These are phyloP conservation scores for Cyphomyrmex costatus DNA, from an alignment of 1,140 invertebrate species.

Conservation along the genomic window DNA sequence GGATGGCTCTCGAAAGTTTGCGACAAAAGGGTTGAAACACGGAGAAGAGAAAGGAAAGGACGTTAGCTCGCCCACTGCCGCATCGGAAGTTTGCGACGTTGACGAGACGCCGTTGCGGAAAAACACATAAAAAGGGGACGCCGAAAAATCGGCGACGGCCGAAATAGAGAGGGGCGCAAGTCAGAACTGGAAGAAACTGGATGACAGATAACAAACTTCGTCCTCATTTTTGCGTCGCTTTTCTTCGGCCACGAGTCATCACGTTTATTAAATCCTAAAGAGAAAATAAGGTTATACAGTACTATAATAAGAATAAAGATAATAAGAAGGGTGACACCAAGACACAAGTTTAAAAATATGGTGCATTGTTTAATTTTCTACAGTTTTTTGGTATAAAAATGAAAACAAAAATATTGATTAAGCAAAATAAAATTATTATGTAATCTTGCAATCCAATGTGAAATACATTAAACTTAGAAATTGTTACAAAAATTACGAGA, in stretches of 20 bases:
- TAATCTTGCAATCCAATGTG: not conserved
- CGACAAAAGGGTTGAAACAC: conserved; percentile 38
- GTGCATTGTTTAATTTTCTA: not conserved
- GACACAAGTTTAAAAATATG: not conserved
- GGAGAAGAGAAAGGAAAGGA: conserved; percentile 24
- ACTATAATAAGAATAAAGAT: not conserved
- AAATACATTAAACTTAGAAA: not conserved
- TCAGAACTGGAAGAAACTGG: conserved; percentile 53
- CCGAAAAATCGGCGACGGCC: conserved; percentile 67
- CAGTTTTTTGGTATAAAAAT: not conserved
- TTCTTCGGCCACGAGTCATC: conserved; percentile 35
- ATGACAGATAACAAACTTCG: conserved; percentile 76
- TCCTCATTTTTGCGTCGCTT: conserved; percentile 33
- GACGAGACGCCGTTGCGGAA: conserved; percentile 46
- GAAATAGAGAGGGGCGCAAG: conserved; percentile 56
- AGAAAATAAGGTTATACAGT: conserved; percentile 53
- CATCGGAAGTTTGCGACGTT: conserved; percentile 64
- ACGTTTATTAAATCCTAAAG: conserved; percentile 57
- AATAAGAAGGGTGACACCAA: not conserved
- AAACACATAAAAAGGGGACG: conserved; percentile 66
- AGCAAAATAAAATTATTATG: not conserved
- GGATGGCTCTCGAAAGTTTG: conserved; percentile 58
- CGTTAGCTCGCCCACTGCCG: not conserved
- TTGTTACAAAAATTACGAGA: not conserved
- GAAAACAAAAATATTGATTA: not conserved